Base-by-base conservation (phyloP, 2,888 invertebrate genomes). In the Herminia tarsipennalis region DNA sequence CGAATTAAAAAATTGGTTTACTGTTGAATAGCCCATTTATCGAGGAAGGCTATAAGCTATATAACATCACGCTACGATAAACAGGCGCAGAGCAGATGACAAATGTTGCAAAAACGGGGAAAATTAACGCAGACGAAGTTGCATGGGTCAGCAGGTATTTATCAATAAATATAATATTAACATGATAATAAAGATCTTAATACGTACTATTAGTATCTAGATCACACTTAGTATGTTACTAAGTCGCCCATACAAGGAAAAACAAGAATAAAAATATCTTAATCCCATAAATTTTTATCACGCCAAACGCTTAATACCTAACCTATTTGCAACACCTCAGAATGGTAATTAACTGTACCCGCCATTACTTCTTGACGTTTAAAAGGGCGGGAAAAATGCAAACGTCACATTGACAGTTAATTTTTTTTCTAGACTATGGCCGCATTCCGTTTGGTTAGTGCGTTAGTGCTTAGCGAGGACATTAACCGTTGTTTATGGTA, bases 361-460 rank as follows among this genome's bases (percentile, higher is more conserved):
- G 35, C 25, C 38, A 32, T 24, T 21, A 55, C 30, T 33, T 46
- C 45, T 51, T 65, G 66, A 56, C 45, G 66, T 61, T 49, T 49
- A 65, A 54, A 52, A 57, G 40, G 58, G 62, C 58, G 66, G 55
- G 52, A 32, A 65, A 63, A 65, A 61, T 61, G 58, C 52, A 66
- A 66, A 66, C 63, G 48, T 66, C 63, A 64, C 45, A 52, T 61
- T 66, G 63, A 64, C 66, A 61, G 58, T 66, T 61, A 49, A 16
- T 40, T 57, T 65, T 64, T 62, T 57, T 65, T 40, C 38, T 28
- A n/a, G 24, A 25, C 38, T 34, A 45, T 22, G 42, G 21, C 49
- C 45, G 51, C 56, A 49, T 60, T 65, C 61, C 46, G 10, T 54
- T 51, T 39, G 27, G 55, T 44, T 65, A 64, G 61, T 64, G 57